These are phyloP conservation scores for Porphyrio hochstetteri DNA, from an alignment of 2,113 vertebrate species.

Conservation along the genomic window DNA sequence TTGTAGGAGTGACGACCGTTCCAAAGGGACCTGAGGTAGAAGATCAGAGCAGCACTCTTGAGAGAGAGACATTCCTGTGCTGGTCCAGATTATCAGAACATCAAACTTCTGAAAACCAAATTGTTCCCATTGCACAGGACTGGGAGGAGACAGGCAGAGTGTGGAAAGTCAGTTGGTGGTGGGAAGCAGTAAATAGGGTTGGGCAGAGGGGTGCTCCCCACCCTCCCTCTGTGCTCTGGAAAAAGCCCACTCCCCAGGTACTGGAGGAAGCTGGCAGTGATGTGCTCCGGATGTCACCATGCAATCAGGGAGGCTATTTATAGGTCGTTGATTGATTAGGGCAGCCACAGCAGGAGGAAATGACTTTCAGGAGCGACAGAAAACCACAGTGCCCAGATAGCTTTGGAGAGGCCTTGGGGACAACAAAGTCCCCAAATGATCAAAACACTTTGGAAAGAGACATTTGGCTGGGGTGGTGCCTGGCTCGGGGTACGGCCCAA, in stretches of 20 bases:
- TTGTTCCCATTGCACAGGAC: not conserved
- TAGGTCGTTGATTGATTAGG: conserved; percentile 40
- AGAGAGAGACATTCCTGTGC: not conserved
- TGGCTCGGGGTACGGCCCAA: not conserved
- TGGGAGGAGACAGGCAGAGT: not conserved
- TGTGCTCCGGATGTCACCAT: not conserved
- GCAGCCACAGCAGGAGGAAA: conserved; percentile 46
- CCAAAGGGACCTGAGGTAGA: not conserved
- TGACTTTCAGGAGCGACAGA: conserved; percentile 11
- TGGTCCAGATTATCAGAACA: not conserved
- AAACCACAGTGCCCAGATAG: not conserved
- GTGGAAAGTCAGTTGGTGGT: not conserved
- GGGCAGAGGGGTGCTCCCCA: not conserved
- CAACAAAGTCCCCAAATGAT: not conserved
- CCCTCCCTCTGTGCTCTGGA: not conserved
- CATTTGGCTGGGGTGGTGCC: not conserved
- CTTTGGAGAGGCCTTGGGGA: not conserved
- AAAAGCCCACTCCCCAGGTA: not conserved
- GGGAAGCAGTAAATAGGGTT: conserved; percentile 11
- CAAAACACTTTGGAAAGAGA: not conserved
- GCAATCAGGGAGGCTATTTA: conserved; percentile 44
- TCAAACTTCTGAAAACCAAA: not conserved
- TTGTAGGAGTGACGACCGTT: not conserved
- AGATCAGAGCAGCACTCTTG: not conserved
- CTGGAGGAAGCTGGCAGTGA: conserved; percentile 14